A percentile compares a stretch with the other conserved stretches of the same genome.
Conservation (phyloP, 2,797 vertebrate genomes). For the Tangara arthus region DNA sequence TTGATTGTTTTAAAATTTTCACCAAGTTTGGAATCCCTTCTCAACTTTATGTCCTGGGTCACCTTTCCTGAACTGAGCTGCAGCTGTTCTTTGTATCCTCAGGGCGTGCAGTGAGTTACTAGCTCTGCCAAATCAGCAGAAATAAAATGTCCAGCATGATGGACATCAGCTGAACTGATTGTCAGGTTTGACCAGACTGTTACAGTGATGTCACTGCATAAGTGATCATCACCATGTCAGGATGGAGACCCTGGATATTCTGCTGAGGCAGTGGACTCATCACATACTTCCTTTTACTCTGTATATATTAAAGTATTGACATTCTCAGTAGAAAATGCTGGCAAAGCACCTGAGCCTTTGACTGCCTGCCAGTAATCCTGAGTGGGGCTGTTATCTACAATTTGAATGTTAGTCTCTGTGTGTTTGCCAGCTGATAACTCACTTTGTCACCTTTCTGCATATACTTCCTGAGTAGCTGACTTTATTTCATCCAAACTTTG, state of each 20-base stretch:
- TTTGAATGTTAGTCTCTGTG: background rate
- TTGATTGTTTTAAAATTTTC: background rate
- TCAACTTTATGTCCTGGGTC: background rate
- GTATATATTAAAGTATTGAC: background rate
- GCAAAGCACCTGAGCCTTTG: background rate
- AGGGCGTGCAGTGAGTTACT: background rate
- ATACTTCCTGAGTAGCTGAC: background rate
- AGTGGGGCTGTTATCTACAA: conserved; percentile 10
- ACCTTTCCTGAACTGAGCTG: background rate
- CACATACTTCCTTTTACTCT: background rate
- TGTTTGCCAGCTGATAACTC: conserved; percentile 19
- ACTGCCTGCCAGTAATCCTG: conserved; percentile 3
- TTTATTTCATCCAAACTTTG: conserved; percentile 14
- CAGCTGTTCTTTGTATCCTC: background rate
- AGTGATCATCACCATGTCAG: background rate
- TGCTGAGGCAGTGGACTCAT: background rate
- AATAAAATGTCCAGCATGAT: background rate
- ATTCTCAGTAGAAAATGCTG: background rate
- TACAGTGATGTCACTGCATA: background rate
- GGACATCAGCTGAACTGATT: background rate
- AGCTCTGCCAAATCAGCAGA: background rate
- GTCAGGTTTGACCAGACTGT: background rate
- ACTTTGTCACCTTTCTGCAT: background rate
- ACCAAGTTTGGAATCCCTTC: background rate
- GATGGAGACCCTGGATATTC: background rate